phyloP scores from a whole-genome alignment of 2,797 vertebrate genomes.

The Thalassophryne amazonica region DNA sequence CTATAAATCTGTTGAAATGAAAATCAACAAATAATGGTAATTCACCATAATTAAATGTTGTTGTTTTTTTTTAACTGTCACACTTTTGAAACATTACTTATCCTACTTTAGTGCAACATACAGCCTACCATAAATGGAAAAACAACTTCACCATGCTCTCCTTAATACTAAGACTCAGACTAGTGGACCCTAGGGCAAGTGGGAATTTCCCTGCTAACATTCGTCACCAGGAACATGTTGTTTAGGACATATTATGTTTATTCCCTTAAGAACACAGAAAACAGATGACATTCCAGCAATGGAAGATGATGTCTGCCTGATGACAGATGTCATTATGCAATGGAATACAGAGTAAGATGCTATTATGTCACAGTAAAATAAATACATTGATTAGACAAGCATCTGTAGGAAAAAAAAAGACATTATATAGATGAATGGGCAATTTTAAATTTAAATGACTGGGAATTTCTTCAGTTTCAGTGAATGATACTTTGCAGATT shows the following conservation, averaged over 20 bases:
- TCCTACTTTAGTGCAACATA: no score
- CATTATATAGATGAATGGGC: constrained; percentile 11
- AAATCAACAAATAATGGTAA: no score
- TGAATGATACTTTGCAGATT: constrained; percentile 40
- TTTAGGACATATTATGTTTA: constrained; percentile 75
- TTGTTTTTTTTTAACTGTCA: no score
- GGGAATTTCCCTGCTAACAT: no score
- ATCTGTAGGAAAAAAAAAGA: constrained; percentile 34
- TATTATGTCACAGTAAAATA: constrained; percentile 57
- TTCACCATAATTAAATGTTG: no score
- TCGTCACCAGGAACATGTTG: constrained; percentile 50
- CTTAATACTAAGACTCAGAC: no score
- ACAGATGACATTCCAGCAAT: constrained; percentile 67
- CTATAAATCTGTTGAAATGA: no score
- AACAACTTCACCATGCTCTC: no score
- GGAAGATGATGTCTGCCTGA: constrained; percentile 52
- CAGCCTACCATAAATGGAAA: no score
- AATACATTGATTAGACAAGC: constrained; percentile 42
- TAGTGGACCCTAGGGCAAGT: no score
- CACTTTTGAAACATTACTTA: no score
- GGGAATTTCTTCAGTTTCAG: constrained; percentile 25
- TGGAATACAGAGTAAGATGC: constrained; percentile 58
- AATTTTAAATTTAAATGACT: constrained; percentile 31
- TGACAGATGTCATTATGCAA: constrained; percentile 53
- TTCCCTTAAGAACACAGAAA: constrained; percentile 76